phyloP scores from a whole-genome alignment of 2,113 vertebrate genomes.

The Silurus asotus region DNA sequence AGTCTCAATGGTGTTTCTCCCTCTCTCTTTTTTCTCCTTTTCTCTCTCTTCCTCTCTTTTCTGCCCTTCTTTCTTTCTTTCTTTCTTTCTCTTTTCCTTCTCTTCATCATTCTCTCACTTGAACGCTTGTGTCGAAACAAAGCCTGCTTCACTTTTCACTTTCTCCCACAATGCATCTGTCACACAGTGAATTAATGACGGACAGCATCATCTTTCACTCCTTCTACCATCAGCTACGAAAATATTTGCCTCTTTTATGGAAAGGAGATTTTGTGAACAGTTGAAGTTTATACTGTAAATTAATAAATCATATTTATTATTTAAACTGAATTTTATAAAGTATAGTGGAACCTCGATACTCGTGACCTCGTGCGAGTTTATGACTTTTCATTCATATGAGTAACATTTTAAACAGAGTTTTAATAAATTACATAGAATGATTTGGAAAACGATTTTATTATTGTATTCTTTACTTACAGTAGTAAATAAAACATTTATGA shows the following conservation, averaged over 20 bases:
- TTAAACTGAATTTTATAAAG: too few species aligned
- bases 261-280: background rate
- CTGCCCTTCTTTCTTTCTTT: slow-evolving; percentile 17
- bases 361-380: too few species aligned
- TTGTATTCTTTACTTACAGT: too few species aligned
- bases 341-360: too few species aligned
- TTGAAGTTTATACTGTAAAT: too few species aligned
- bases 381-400: too few species aligned
- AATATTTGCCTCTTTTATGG: background rate
- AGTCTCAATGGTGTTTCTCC: background rate
- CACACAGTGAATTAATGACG: slow-evolving; percentile 26
- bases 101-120: background rate
- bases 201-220: background rate
- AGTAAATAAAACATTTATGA: too few species aligned
- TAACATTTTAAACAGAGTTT: too few species aligned
- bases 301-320: too few species aligned
- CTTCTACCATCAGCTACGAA: background rate
- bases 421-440: too few species aligned
- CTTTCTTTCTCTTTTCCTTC: slow-evolving; percentile 11
- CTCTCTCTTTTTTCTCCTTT: slow-evolving; percentile 9
- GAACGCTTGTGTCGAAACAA: background rate
- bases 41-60: slow-evolving; percentile 25
- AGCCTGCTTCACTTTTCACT: slow-evolving; percentile 3
- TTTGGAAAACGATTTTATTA: too few species aligned
- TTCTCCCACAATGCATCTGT: slow-evolving; percentile 34